Base-by-base conservation (phyloP, 2,113 vertebrate genomes). In the Orycteropus afer region DNA sequence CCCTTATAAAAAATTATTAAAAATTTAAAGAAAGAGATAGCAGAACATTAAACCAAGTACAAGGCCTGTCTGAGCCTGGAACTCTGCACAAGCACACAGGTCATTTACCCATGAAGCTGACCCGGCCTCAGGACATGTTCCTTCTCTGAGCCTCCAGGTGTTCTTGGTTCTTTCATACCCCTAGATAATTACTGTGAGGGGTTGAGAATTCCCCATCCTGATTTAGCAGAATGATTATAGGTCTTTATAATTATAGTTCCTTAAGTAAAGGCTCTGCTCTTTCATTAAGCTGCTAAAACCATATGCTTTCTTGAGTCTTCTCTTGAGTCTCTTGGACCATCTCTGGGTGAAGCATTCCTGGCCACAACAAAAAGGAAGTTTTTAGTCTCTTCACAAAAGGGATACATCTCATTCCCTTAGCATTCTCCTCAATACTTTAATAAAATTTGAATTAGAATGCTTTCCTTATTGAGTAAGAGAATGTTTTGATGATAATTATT, bases 281-380 rank as follows among this genome's bases (percentile, higher is more conserved):
- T 96, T 97, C 95, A 97, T 97, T 96, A 97, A 84, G 59, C 80
- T 96, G 53, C 91, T 96, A 96, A 97, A 96, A 94, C 90, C 92
- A 53, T 91, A 86, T 74, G 85, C 89, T 97, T 97, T 49, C 88
- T 95, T 80, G 51, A 95, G 53, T 90, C 86, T 92, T 95, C 65
- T 96, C 84, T 91, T 84, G 32, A 91, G 47, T 94, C 84, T 95
- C 81, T 87, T 74, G 37, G 73, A 92, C 94, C 69, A 77, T 94
- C 57, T 92, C 85, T 94, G 59, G 49, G 59, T 95, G 55, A 25
- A 94, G 32, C 67, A 93, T 92, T 93, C 85, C 49, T 82, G 85
- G 65, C 23, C 59, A 91, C 12, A 93, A 67, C 71, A 96, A 92
- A 79, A 59, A 93, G 42, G 49, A 85, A 82, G 34, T 47, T 95